Evolutionary conservation across 2,797 vertebrate genomes (phyloP).

Genomic region (Bufotes viridis): DNA sequence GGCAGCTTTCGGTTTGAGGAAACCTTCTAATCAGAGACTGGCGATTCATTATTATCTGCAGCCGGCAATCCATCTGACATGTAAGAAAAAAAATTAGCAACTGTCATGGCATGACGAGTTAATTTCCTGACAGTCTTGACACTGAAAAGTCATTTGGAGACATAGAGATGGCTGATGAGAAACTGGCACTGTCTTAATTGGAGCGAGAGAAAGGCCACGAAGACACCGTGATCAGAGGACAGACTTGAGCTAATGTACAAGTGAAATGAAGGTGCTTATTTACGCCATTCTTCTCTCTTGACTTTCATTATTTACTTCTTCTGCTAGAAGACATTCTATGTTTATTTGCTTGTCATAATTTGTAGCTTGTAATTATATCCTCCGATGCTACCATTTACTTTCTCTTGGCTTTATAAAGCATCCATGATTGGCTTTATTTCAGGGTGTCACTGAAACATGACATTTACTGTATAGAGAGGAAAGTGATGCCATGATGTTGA

Average conservation of each 20-base stretch:
- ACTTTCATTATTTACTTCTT: slow-evolving; percentile 34
- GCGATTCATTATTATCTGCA: slow-evolving; percentile 94
- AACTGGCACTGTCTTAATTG: slow-evolving; percentile 88
- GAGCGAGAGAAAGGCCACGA: slow-evolving; percentile 82
- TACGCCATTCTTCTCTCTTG: slow-evolving; percentile 63
- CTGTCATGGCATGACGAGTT: slow-evolving; percentile 95
- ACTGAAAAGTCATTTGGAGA: slow-evolving; percentile 88
- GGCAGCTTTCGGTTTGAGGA: slow-evolving; percentile 80
- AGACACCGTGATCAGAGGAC: slow-evolving; percentile 66
- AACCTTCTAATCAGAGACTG: slow-evolving; percentile 91
- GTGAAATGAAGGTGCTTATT: slow-evolving; percentile 64
- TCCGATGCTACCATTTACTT: slow-evolving; percentile 59
- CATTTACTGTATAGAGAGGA: slow-evolving; percentile 65
- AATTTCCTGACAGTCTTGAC: slow-evolving; percentile 98
- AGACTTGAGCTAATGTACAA: slow-evolving; percentile 63
- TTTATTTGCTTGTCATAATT: slow-evolving; percentile 63
- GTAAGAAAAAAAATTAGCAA: slow-evolving; percentile 95
- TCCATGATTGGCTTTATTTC: slow-evolving; percentile 66
- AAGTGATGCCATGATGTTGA: slow-evolving; percentile 63
- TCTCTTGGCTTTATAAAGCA: slow-evolving; percentile 55
- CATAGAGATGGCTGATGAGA: slow-evolving; percentile 88
- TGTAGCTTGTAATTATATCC: slow-evolving; percentile 69
- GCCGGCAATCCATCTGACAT: slow-evolving; percentile 92
- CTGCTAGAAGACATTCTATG: slow-evolving; percentile 61
- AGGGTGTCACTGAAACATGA: slow-evolving; percentile 67